Evolutionary conservation across 2,888 invertebrate genomes (phyloP), one percentile per base, ranked within the genome.

Genomic region (Pocota personata): DNA sequence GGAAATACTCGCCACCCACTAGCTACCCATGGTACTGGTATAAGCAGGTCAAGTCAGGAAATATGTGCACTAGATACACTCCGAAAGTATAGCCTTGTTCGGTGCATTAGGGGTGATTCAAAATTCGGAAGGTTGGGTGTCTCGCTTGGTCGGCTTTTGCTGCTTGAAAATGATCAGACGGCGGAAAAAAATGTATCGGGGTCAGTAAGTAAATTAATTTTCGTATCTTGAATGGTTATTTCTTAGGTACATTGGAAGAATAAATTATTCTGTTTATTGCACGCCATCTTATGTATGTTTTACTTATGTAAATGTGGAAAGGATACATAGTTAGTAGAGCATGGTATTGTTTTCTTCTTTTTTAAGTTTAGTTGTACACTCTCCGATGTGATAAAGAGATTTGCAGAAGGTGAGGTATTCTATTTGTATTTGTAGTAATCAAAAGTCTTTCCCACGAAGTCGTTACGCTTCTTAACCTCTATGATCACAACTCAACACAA

Each of bases 391-490:
- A 60, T 62, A 50, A 58, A 35, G 67, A 32, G 12, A 57, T 14
- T 50, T 43, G 55, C 32, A 1, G 50, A 14, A 46, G 37, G 14
- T 37, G 37, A 64, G 40, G 40, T 16, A 8, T n/a, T n/a, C n/a
- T n/a, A n/a, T n/a, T n/a, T n/a, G n/a, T n/a, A n/a, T n/a, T n/a
- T n/a, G n/a, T 16, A 50, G 30, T n/a, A 55, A 3, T 50, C 14
- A 10, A 19, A 32, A 64, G 14, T 14, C 12, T 24, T 72, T 80
- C 64, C 30, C 72, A 66, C 60, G 35, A 52, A 80, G 27, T 66
- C 58, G 72, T 66, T 60, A 71, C 72, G 77, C 66, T 64, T 75
- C 50, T 62, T 82, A 48, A n/a, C 40, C 55, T 21, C 69, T 60
- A 52, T 77, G 19, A 57, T 64, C 66, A 67, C 66, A 69, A 57